phyloP scores from a whole-genome alignment of 1,140 invertebrate genomes.

The Drosophila mauritiana region DNA sequence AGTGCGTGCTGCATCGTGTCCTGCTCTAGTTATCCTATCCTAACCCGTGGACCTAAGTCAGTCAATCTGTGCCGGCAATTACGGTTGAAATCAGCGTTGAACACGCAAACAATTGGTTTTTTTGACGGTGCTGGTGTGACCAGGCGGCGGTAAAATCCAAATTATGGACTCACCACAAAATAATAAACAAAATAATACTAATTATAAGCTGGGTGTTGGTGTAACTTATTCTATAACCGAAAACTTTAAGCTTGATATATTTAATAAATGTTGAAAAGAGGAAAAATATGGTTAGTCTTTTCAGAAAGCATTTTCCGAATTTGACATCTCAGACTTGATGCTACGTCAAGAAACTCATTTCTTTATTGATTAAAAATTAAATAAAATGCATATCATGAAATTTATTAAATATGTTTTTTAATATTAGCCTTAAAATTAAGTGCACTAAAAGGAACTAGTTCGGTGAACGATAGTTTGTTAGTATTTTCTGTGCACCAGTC shows the following conservation, averaged over 20 bases:
- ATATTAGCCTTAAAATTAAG: too few relatives aligned
- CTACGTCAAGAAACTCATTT: too few relatives aligned
- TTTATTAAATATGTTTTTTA: too few relatives aligned
- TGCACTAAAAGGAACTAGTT: not conserved
- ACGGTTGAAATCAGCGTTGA: slow-evolving; percentile 11
- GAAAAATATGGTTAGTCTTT: too few relatives aligned
- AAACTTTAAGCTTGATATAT: too few relatives aligned
- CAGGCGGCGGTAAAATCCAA: not conserved
- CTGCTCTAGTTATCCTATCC: slow-evolving; percentile 1
- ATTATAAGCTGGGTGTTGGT: too few relatives aligned
- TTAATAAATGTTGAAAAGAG: too few relatives aligned
- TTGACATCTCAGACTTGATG: too few relatives aligned
- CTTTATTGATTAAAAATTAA: too few relatives aligned
- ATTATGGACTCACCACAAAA: not conserved
- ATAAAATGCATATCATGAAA: too few relatives aligned
- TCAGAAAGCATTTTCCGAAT: too few relatives aligned
- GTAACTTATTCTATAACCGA: too few relatives aligned
- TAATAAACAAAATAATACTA: not conserved
- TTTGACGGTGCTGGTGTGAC: slow-evolving; percentile 24
- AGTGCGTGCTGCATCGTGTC: slow-evolving; percentile 53
- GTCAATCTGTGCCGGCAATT: slow-evolving; percentile 9
- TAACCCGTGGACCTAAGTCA: not conserved
- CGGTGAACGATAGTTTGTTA: not conserved
- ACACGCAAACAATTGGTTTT: slow-evolving; percentile 72
- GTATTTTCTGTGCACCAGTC: not conserved